Percentiles rank a stretch among this genome's conserved stretches.
These are phyloP conservation scores for Epizoanthus rinbou DNA, from an alignment of 92 coral and sea anemone species.

Conservation along the genomic window DNA sequence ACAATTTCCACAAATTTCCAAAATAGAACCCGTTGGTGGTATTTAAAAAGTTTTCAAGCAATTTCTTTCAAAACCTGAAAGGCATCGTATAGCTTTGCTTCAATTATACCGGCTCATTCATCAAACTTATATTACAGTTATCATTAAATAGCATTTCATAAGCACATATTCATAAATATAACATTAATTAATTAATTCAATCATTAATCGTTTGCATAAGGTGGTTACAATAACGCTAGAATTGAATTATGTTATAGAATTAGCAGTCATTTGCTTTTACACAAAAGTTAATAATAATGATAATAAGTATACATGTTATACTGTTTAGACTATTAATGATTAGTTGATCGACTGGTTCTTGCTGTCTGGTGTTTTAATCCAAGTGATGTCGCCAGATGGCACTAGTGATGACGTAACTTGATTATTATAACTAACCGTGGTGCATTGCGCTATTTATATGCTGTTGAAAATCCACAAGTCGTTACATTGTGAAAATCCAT, in stretches of 20 bases:
- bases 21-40: too few relatives aligned
- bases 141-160: not conserved
- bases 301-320: too few relatives aligned
- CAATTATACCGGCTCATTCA: not conserved
- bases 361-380: too few relatives aligned
- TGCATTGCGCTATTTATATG: too few relatives aligned
- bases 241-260: not conserved
- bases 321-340: not conserved
- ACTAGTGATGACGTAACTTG: too few relatives aligned
- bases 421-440: too few relatives aligned
- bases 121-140: not conserved
- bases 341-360: slow-evolving; percentile 15
- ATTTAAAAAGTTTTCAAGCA: not conserved
- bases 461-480: not conserved
- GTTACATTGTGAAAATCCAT: too few relatives aligned
- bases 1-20: too few relatives aligned
- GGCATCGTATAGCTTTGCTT: not conserved
- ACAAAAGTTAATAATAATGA: too few relatives aligned
- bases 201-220: not conserved
- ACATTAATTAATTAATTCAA: not conserved
- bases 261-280: not conserved
- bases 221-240: not conserved
- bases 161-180: not conserved
- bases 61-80: not conserved
- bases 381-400: too few relatives aligned